Evolutionary conservation across 2,888 invertebrate species (phyloP).

Genomic region (Dione juno): DNA sequence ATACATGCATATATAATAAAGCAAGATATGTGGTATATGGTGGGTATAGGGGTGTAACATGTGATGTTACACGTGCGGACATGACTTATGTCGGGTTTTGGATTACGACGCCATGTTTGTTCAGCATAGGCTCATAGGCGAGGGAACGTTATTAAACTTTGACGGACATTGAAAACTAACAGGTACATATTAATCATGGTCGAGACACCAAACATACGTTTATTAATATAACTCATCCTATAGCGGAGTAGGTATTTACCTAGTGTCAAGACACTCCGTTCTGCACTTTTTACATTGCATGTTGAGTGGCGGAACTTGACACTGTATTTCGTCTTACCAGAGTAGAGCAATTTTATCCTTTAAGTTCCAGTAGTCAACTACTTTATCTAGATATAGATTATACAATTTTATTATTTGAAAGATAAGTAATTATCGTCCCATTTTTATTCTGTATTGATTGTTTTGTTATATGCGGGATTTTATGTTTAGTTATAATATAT

Average conservation of each 20-base stretch:
- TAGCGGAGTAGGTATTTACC: no score
- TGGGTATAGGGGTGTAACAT: constrained; percentile 13
- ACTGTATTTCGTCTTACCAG: no score
- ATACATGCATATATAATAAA: not conserved
- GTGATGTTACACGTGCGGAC: constrained; percentile 48
- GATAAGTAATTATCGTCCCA: no score
- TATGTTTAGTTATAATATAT: no score
- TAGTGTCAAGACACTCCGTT: not conserved
- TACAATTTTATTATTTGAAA: no score
- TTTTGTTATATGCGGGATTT: no score
- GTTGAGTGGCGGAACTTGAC: no score
- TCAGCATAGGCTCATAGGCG: constrained; percentile 20
- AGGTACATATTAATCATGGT: constrained; percentile 9
- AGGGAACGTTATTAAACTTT: constrained; percentile 20
- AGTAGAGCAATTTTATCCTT: no score
- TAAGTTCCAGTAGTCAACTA: no score
- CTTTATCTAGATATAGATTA: no score
- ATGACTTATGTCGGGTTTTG: constrained; percentile 55
- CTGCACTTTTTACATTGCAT: not conserved
- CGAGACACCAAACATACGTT: not conserved
- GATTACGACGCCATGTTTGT: constrained; percentile 51
- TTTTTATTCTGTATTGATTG: no score
- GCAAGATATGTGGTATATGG: not conserved
- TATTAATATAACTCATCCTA: not conserved
- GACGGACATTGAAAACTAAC: constrained; percentile 13